phyloP scores from a whole-genome alignment of 30 jellyfish, hydroid and myxozoan genomes.

The Sanderia malayensis region DNA sequence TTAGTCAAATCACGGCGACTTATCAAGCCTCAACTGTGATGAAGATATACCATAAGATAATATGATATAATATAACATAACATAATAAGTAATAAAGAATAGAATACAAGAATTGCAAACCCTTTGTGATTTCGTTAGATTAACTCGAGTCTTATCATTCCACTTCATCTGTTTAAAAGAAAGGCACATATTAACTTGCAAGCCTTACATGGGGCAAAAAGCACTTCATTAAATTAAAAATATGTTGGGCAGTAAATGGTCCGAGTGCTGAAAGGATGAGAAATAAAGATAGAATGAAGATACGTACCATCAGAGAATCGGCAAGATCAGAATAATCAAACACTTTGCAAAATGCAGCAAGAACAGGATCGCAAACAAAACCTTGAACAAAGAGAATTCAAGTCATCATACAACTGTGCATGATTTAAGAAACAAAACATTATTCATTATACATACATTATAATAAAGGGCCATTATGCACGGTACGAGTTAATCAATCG shows the following conservation, averaged over 20 bases:
- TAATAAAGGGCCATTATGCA: too few species aligned
- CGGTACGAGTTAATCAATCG: too few species aligned
- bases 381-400: conserved; percentile 34
- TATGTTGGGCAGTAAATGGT: background rate
- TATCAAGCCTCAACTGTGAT: too few species aligned
- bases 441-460: too few species aligned
- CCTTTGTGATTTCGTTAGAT: conserved; percentile 67
- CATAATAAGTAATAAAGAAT: too few species aligned
- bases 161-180: conserved; percentile 42
- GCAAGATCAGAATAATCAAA: conserved; percentile 73
- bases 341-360: conserved; percentile 68
- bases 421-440: too few species aligned
- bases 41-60: too few species aligned
- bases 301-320: conserved; percentile 73
- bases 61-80: too few species aligned
- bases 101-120: too few species aligned
- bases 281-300: background rate
- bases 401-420: too few species aligned
- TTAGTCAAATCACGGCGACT: too few species aligned
- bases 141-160: conserved; percentile 63
- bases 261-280: background rate
- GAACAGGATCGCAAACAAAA: conserved; percentile 62
- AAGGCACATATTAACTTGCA: background rate
- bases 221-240: background rate
- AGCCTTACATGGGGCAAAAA: background rate